These are phyloP conservation scores for Minunthozetes semirufus DNA, from an alignment of 2,888 invertebrate genomes.

Conservation along the genomic window DNA sequence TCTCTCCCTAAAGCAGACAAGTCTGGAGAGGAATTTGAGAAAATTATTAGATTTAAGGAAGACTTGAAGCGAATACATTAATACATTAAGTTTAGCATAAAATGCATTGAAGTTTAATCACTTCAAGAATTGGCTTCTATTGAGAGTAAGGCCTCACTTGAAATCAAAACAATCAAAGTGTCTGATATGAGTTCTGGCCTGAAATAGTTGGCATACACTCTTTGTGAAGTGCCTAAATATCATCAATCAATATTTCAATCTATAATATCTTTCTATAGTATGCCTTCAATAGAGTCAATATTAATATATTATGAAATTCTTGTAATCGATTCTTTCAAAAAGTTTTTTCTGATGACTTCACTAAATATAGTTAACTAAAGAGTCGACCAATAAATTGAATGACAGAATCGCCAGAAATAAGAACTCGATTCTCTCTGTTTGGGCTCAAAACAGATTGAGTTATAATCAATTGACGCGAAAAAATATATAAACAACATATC, in stretches of 20 bases:
- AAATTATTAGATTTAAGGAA: background rate
- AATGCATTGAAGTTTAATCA: no score
- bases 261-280: background rate
- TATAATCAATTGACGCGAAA: background rate
- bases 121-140: no score
- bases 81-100: no score
- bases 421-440: background rate
- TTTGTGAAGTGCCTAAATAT: background rate
- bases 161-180: no score
- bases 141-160: no score
- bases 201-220: no score
- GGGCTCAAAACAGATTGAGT: background rate
- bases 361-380: background rate
- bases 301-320: background rate
- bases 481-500: slow-evolving; percentile 17
- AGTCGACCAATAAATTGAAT: background rate
- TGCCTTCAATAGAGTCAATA: background rate
- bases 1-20: background rate
- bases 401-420: background rate
- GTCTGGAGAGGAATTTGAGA: no score
- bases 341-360: background rate
- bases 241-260: background rate
- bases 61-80: background rate
- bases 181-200: no score
- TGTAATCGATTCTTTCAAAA: background rate